Evolutionary conservation across 2,113 vertebrate genomes (phyloP), one percentile per base, ranked within the genome.

Genomic region (Corydoras maculifer): DNA sequence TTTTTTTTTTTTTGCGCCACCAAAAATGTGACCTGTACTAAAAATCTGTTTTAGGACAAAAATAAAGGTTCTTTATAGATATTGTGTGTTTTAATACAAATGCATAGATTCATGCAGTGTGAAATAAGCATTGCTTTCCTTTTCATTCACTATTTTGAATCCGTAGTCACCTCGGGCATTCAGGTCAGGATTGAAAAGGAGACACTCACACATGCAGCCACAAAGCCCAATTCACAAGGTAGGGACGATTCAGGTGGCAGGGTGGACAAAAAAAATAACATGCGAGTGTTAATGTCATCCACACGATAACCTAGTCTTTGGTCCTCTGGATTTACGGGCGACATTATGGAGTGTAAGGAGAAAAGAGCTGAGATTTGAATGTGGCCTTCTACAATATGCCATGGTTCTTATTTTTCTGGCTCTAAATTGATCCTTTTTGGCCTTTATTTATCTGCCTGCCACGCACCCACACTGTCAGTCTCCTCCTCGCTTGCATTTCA

Each of bases 381-480:
- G 48, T 60, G 76, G 70, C 71, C 76, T 64, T 67, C 68, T 65
- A 70, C 71, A 84, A 80, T 85, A 87, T 86, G 80, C 84, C 87
- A 83, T 88, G 88, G 84, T 91, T 86, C 85, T 86, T 89, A 88
- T 92, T 92, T 92, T 87, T 84, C 88, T 84, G 85, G 88, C 87
- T 85, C 90, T 87, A 90, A 93, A 93, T 93, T 90, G 93, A 94
- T 95, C 93, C 90, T 86, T 91, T 89, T 86, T 84, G 86, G 76
- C 91, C 71, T 85, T 85, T 61, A 7, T 87, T 87, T 84, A 88
- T 88, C 86, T 87, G 84, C 83, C 85, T 82, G 84, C 77, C 72
- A 82, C 82, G 81, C 86, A 82, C 86, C 85, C 86, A 81, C 78
- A 78, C 55, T 18, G 69, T 14, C 49, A 15, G 43, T 18, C 67